Conservation (phyloP, 1,140 invertebrate species). For the Aplysia californica region DNA sequence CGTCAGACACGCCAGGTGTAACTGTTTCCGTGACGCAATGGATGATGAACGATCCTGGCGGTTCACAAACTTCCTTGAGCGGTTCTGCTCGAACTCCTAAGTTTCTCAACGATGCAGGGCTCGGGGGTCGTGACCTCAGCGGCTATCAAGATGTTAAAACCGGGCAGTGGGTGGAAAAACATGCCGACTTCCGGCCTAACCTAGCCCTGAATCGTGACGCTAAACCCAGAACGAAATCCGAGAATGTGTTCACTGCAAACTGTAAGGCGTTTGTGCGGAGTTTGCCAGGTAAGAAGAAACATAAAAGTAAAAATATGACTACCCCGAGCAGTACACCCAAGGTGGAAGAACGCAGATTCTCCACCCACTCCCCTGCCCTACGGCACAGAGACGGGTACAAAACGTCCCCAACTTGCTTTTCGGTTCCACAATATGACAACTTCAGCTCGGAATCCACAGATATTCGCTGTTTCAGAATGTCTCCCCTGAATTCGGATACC, state of each 20-base stretch:
- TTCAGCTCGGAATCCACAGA: too few species aligned
- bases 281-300: background rate
- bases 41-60: too few species aligned
- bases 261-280: background rate
- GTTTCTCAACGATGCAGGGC: background rate
- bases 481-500: too few species aligned
- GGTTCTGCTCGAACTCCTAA: background rate
- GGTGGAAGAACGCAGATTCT: background rate
- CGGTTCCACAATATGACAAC: too few species aligned
- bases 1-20: too few species aligned
- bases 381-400: too few species aligned
- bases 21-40: too few species aligned
- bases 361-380: background rate
- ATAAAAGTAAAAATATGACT: background rate
- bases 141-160: background rate
- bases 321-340: background rate
- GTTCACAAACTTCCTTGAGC: background rate
- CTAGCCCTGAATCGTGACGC: background rate
- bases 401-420: too few species aligned
- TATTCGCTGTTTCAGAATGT: too few species aligned
- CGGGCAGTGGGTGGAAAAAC: conserved; percentile 4
- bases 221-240: background rate
- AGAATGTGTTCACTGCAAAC: background rate
- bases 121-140: background rate
- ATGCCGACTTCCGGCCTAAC: background rate